These are phyloP conservation scores for Clavelina lepadiformis DNA, from an alignment of 23 tunicate species.

Conservation along the genomic window DNA sequence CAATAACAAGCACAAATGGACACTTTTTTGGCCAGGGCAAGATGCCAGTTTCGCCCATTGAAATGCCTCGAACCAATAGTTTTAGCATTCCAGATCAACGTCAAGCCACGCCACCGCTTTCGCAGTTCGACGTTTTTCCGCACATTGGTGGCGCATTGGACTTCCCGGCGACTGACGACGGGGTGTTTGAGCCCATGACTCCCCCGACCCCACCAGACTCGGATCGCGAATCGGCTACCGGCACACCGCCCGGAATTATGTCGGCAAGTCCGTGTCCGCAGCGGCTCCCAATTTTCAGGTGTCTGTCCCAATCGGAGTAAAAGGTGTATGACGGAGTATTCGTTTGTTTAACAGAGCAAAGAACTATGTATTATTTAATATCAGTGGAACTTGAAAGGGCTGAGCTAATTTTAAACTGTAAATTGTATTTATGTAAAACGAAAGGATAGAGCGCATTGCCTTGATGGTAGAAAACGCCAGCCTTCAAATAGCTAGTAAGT, in stretches of 20 bases:
- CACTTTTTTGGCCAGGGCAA: slow-evolving; percentile 15
- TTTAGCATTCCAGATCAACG: neutral
- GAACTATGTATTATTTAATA: no score
- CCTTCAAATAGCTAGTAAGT: no score
- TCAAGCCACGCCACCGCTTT: slow-evolving; percentile 1
- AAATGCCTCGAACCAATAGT: no score
- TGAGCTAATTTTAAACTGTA: no score
- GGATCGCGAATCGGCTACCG: slow-evolving; percentile 77
- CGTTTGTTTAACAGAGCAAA: no score
- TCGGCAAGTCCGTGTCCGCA: slow-evolving; percentile 27
- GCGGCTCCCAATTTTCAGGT: slow-evolving; percentile 81
- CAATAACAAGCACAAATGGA: slow-evolving; percentile 3
- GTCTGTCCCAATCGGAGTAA: slow-evolving; percentile 76
- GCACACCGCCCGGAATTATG: slow-evolving; percentile 48
- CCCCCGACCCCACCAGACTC: slow-evolving; percentile 72
- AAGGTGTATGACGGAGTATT: no score
- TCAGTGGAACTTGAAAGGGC: no score
- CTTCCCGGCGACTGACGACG: slow-evolving; percentile 46
- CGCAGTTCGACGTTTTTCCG: neutral
- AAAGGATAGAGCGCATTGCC: no score
- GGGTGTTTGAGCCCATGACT: slow-evolving; percentile 35
- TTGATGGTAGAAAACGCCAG: no score
- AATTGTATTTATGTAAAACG: no score
- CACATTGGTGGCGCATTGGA: neutral
- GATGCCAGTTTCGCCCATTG: slow-evolving; percentile 23